phyloP scores from a whole-genome alignment of 92 coral and sea anemone species.

The Montipora capitata region DNA sequence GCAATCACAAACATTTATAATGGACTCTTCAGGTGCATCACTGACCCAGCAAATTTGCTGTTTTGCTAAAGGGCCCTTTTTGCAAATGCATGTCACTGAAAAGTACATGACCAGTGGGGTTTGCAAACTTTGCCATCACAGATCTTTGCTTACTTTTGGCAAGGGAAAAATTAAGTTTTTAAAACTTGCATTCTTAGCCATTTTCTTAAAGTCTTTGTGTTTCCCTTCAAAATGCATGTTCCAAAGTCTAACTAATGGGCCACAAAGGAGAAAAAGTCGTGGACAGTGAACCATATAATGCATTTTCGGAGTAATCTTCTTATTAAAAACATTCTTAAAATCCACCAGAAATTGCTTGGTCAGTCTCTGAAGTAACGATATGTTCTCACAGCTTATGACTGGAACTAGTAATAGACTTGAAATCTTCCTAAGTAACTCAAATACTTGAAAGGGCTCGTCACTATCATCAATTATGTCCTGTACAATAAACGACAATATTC shows the following conservation, averaged over 20 bases:
- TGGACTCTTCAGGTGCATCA: constrained; percentile 17
- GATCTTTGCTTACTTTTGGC: constrained; percentile 79
- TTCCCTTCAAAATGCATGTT: constrained; percentile 82
- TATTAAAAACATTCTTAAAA: constrained; percentile 51
- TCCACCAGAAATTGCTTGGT: constrained; percentile 48
- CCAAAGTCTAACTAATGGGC: constrained; percentile 80
- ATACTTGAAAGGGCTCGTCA: constrained; percentile 59
- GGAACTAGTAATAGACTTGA: constrained; percentile 60
- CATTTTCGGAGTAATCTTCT: constrained; percentile 77
- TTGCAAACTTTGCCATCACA: constrained; percentile 48
- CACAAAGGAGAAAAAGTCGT: constrained; percentile 74
- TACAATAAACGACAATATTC: constrained; percentile 73
- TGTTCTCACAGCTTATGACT: constrained; percentile 54
- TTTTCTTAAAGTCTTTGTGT: constrained; percentile 76
- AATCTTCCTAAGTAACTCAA: constrained; percentile 59
- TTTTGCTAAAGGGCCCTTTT: constrained; percentile 39
- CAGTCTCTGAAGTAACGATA: constrained; percentile 54
- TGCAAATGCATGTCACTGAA: constrained; percentile 18
- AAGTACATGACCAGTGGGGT: constrained; percentile 20
- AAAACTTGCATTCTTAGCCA: constrained; percentile 65
- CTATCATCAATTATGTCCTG: constrained; percentile 60
- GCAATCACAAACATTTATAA: constrained; percentile 8
- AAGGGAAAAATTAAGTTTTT: constrained; percentile 77
- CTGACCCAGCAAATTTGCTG: constrained; percentile 18
- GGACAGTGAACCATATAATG: constrained; percentile 82